These are phyloP conservation scores for Sarcophaga peregrina DNA, from an alignment of 1,140 invertebrate species.

Conservation along the genomic window DNA sequence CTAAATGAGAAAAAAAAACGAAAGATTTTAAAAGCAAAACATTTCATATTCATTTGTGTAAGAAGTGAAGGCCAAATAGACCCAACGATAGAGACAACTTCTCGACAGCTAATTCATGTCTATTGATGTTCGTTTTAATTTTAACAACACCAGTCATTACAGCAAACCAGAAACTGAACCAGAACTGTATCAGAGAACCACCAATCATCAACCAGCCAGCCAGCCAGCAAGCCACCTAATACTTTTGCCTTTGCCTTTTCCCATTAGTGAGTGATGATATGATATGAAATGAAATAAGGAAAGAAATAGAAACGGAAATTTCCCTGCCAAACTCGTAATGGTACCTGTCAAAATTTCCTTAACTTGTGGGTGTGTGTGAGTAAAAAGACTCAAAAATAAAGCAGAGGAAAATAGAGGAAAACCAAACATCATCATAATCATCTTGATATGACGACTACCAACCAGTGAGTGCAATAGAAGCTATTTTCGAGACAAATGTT, in stretches of 20 bases:
- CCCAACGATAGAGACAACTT: neutral
- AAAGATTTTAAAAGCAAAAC: neutral
- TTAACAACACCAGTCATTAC: neutral
- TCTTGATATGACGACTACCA: neutral
- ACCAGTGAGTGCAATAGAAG: neutral
- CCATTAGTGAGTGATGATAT: slow-evolving; percentile 15
- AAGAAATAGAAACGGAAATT: slow-evolving; percentile 48
- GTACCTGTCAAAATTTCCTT: slow-evolving; percentile 66
- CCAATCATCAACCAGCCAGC: neutral
- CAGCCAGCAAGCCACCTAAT: neutral
- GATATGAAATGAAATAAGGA: slow-evolving; percentile 43
- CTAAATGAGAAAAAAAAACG: neutral
- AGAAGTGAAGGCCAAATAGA: neutral
- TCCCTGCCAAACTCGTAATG: slow-evolving; percentile 65
- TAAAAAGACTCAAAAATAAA: neutral
- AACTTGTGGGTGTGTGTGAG: slow-evolving; percentile 6
- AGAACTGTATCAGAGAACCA: neutral
- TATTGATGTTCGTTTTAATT: slow-evolving; percentile 19
- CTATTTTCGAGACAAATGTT: neutral
- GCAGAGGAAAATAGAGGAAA: neutral
- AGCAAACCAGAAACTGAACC: neutral
- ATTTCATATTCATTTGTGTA: neutral
- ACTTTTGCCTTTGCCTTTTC: neutral
- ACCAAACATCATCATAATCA: neutral
- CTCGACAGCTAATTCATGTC: neutral